Percentiles rank a stretch among this genome's conserved stretches.
These are phyloP conservation scores for Parus major DNA, from an alignment of 2,113 vertebrate species.

Conservation along the genomic window DNA sequence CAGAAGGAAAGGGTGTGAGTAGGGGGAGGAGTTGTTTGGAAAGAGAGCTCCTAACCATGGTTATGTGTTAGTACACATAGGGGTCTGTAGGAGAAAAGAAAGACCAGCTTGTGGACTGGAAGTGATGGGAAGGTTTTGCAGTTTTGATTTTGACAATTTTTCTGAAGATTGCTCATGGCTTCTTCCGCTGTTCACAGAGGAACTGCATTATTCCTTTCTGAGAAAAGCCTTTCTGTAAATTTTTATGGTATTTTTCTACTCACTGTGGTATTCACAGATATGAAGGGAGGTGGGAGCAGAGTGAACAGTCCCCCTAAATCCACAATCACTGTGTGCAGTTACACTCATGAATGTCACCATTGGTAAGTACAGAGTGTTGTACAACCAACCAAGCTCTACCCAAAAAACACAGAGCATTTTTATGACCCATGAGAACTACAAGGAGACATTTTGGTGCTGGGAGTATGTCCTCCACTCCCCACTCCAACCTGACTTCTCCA, in stretches of 20 bases:
- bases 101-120: not conserved
- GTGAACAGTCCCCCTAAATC: not conserved
- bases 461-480: not conserved
- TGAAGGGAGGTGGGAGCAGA: not conserved
- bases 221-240: not conserved
- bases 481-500: not conserved
- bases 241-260: conserved; percentile 32
- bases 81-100: not conserved
- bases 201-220: not conserved
- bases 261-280: conserved; percentile 1
- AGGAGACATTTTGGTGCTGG: not conserved
- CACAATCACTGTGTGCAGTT: not conserved
- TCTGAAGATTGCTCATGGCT: not conserved
- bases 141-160: not conserved
- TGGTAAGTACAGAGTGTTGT: not conserved
- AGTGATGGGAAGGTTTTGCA: not conserved
- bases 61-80: not conserved
- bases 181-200: not conserved
- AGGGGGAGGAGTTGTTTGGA: not conserved
- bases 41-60: not conserved
- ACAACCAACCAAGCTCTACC: not conserved
- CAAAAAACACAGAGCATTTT: conserved; percentile 8
- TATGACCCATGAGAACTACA: not conserved
- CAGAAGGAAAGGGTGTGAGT: not conserved
- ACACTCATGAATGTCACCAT: not conserved